Percentiles rank a stretch among this genome's conserved stretches.
These are phyloP conservation scores for Ametastegia equiseti DNA, from an alignment of 2,888 invertebrate genomes.

Conservation along the genomic window DNA sequence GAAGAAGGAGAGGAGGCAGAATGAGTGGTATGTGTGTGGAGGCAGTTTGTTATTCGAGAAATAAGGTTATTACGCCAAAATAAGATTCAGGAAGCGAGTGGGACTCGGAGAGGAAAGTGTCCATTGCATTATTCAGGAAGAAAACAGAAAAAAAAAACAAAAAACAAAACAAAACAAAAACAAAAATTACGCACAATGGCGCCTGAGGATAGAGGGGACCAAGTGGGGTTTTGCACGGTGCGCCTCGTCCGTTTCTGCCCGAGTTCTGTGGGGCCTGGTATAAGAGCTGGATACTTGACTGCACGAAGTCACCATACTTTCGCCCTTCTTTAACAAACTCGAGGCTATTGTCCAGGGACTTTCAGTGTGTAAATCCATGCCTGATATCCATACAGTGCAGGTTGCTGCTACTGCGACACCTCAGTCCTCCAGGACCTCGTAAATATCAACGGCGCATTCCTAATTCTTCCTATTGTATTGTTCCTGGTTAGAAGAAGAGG, in stretches of 20 bases:
- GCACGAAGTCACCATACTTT: not conserved
- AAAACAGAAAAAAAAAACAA: not conserved
- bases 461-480: constrained; percentile 45
- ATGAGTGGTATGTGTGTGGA: not conserved
- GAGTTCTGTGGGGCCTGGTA: not conserved
- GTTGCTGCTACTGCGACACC: constrained; percentile 48
- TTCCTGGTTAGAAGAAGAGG: constrained; percentile 22
- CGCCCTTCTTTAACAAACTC: constrained; percentile 6
- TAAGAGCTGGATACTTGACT: not conserved
- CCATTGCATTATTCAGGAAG: constrained; percentile 43
- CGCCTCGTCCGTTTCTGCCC: constrained; percentile 24
- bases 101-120: not conserved
- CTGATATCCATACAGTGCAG: constrained; percentile 51
- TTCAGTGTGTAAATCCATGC: constrained; percentile 52
- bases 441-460: constrained; percentile 42
- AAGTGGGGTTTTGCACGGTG: not conserved
- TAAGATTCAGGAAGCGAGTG: constrained; percentile 37
- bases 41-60: constrained; percentile 3
- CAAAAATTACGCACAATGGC: constrained; percentile 45
- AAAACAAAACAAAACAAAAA: not conserved
- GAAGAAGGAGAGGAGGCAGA: not conserved
- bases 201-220: not conserved
- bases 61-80: constrained; percentile 36
- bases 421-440: constrained; percentile 49
- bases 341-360: constrained; percentile 53